A percentile compares a stretch with the other conserved stretches of the same genome.
phyloP scores from a whole-genome alignment of 2,888 invertebrate species.

The Caenorhabditis macrosperma region DNA sequence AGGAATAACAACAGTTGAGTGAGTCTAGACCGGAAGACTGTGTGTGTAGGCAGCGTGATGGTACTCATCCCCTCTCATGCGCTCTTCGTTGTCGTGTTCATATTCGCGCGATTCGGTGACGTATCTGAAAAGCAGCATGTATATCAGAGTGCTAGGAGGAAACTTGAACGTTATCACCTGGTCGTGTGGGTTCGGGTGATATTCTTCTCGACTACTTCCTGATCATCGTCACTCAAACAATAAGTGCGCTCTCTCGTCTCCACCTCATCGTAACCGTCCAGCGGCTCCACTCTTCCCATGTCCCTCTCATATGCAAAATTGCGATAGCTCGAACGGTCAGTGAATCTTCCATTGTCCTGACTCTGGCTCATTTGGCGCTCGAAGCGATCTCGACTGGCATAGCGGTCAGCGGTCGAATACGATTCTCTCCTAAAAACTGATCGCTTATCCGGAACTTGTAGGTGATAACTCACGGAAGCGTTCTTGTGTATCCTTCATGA shows the following conservation, averaged over 20 bases:
- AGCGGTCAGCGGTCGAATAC: constrained; percentile 24
- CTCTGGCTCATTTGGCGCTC: constrained; percentile 20
- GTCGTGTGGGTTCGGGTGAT: constrained; percentile 66
- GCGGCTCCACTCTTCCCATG: constrained; percentile 66
- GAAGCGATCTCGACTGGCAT: constrained; percentile 42
- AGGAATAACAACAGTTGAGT: not conserved
- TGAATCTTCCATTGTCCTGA: constrained; percentile 28
- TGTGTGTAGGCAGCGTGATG: constrained; percentile 63
- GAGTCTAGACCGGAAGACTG: constrained; percentile 59
- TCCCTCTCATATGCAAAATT: constrained; percentile 68
- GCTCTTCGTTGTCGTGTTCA: constrained; percentile 58
- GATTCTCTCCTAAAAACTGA: constrained; percentile 28
- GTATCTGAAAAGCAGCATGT: constrained; percentile 51
- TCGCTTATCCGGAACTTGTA: too few relatives aligned
- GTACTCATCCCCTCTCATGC: constrained; percentile 61
- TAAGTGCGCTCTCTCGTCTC: constrained; percentile 64
- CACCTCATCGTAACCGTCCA: constrained; percentile 66
- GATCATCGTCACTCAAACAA: constrained; percentile 66
- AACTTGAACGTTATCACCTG: constrained; percentile 25
- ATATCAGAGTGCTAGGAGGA: not conserved
- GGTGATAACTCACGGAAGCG: constrained; percentile 33
- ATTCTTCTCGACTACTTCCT: constrained; percentile 65
- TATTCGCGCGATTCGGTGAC: constrained; percentile 61
- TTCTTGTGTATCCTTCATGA: constrained; percentile 58
- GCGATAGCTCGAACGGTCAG: constrained; percentile 63